Evolutionary conservation across 2,113 vertebrate species (phyloP).

Genomic region (Misgurnus anguillicaudatus): DNA sequence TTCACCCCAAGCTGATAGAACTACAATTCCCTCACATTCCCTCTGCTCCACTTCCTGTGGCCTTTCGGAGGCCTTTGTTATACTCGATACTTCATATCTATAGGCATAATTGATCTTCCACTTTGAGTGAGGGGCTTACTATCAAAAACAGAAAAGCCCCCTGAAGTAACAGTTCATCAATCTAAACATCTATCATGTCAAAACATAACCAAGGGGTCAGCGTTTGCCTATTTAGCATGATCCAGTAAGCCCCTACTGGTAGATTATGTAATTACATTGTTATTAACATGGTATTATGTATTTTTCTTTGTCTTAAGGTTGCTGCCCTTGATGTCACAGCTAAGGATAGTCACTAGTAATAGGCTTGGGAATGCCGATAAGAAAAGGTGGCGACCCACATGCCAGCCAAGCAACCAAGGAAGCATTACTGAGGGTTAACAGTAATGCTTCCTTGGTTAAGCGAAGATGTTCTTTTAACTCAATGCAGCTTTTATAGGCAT

Average conservation of each 20-base stretch:
- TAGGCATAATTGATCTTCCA: constrained; percentile 14
- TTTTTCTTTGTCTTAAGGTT: too few species aligned
- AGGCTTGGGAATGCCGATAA: too few species aligned
- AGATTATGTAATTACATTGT: too few species aligned
- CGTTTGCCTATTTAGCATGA: too few species aligned
- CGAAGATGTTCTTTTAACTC: constrained; percentile 19
- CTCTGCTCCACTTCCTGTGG: constrained; percentile 66
- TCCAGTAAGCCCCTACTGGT: too few species aligned
- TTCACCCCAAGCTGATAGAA: constrained; percentile 66
- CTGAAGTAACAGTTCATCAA: constrained; percentile 31
- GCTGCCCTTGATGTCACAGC: too few species aligned
- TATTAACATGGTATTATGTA: too few species aligned
- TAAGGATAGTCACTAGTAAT: too few species aligned
- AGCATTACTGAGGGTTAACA: neutral
- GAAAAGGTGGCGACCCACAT: too few species aligned
- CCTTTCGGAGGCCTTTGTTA: constrained; percentile 37
- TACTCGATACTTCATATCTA: constrained; percentile 11
- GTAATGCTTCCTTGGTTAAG: too few species aligned
- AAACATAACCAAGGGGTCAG: constrained; percentile 49
- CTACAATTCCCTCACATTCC: constrained; percentile 68
- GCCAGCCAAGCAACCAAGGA: too few species aligned
- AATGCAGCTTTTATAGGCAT: constrained; percentile 12
- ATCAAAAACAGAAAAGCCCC: constrained; percentile 17
- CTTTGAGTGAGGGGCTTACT: constrained; percentile 30
- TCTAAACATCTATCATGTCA: neutral